Percentiles rank a stretch among this genome's conserved stretches.
These are phyloP conservation scores for Scotopteryx bipunctaria DNA, from an alignment of 2,888 invertebrate genomes.

Conservation along the genomic window DNA sequence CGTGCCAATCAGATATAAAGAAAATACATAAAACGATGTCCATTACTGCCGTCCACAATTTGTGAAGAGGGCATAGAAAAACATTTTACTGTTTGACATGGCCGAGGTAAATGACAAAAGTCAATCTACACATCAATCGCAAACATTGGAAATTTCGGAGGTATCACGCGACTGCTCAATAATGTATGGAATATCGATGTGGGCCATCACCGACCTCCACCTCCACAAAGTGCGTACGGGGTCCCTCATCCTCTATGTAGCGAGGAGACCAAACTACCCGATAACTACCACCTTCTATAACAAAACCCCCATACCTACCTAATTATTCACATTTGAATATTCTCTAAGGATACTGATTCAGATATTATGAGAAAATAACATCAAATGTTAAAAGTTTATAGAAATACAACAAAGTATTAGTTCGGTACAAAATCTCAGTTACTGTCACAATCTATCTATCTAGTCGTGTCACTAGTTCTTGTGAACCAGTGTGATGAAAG, in stretches of 20 bases:
- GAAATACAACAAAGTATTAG: too few relatives aligned
- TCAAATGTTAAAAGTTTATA: too few relatives aligned
- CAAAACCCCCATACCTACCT: too few relatives aligned
- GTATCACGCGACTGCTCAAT: constrained; percentile 80
- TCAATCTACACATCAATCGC: constrained; percentile 83
- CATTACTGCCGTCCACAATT: constrained; percentile 74
- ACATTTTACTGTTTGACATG: constrained; percentile 81
- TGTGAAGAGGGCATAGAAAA: constrained; percentile 75
- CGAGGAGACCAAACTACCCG: constrained; percentile 7
- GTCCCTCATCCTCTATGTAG: constrained; percentile 48
- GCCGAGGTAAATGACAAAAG: constrained; percentile 81
- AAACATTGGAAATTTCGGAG: constrained; percentile 82
- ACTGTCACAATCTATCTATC: too few relatives aligned
- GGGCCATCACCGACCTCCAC: constrained; percentile 68
- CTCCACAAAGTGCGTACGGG: constrained; percentile 55
- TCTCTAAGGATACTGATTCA: too few relatives aligned
- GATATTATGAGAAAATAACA: too few relatives aligned
- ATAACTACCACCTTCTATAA: constrained; percentile 6
- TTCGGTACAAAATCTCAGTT: too few relatives aligned
- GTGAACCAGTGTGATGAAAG: too few relatives aligned
- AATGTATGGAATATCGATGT: constrained; percentile 82
- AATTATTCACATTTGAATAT: too few relatives aligned
- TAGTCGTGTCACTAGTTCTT: too few relatives aligned
- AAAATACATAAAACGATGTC: constrained; percentile 72
- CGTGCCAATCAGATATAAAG: constrained; percentile 73